These are phyloP conservation scores for Paralvinella palmiformis DNA, from an alignment of 1,140 invertebrate species.

Conservation along the genomic window DNA sequence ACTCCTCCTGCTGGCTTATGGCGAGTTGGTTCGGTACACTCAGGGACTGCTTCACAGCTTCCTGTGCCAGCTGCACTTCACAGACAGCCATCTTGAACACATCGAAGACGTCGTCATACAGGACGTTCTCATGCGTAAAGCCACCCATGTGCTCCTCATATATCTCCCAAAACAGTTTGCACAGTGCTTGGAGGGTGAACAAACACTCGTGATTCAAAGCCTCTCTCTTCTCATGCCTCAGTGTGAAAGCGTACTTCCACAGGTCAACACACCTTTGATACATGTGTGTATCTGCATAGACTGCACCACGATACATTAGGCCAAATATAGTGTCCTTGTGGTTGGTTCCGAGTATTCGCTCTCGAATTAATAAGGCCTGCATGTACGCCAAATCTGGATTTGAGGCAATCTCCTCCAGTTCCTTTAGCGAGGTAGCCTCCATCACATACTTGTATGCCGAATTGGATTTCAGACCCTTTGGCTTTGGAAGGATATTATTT, in stretches of 20 bases:
- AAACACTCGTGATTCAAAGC: slow-evolving; percentile 10
- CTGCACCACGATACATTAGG: slow-evolving; percentile 68
- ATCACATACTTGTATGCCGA: not conserved
- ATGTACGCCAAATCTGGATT: slow-evolving; percentile 75
- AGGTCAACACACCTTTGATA: slow-evolving; percentile 58
- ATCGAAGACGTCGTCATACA: not conserved
- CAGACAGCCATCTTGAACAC: not conserved
- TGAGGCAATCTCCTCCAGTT: slow-evolving; percentile 61
- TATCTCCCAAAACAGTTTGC: slow-evolving; percentile 19
- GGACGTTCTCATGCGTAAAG: not conserved
- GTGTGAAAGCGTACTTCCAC: slow-evolving; percentile 15
- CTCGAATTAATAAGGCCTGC: slow-evolving; percentile 75
- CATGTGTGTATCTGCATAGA: slow-evolving; percentile 76
- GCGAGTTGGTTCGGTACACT: not conserved
- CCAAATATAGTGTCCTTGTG: slow-evolving; percentile 84
- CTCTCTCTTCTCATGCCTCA: slow-evolving; percentile 6
- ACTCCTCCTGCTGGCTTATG: not conserved
- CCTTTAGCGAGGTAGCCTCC: not conserved
- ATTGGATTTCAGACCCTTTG: not conserved
- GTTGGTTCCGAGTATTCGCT: slow-evolving; percentile 69
- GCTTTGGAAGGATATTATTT: not conserved
- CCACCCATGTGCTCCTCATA: slow-evolving; percentile 2
- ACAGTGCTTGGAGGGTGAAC: slow-evolving; percentile 18
- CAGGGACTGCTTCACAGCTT: not conserved
- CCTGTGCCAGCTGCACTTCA: not conserved